Conservation (phyloP, 2,797 vertebrate genomes). For the Epinephelus awoara region DNA sequence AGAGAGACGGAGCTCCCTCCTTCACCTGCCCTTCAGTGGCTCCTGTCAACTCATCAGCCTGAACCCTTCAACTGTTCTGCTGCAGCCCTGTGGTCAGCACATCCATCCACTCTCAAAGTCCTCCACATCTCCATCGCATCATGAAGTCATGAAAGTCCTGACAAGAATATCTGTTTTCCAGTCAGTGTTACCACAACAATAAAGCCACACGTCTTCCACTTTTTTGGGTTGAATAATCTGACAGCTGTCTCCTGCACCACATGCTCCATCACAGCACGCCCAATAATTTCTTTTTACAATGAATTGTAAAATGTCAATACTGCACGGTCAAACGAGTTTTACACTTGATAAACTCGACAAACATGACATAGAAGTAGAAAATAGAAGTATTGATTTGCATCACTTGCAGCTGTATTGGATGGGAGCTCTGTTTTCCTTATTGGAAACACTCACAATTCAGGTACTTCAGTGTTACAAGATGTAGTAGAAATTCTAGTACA, state of each 20-base stretch:
- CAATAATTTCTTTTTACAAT: not conserved
- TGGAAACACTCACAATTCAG: not conserved
- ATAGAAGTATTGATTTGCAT: slow-evolving; percentile 1
- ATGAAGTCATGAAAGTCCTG: no score
- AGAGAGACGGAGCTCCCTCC: slow-evolving; percentile 29
- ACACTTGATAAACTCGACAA: not conserved
- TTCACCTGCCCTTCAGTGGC: slow-evolving; percentile 30
- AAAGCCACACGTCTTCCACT: not conserved
- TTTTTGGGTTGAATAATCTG: not conserved
- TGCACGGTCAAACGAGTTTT: not conserved
- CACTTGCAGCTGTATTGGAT: not conserved
- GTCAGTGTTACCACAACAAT: not conserved
- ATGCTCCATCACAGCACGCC: slow-evolving; percentile 3
- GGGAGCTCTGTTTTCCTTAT: not conserved
- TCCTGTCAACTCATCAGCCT: slow-evolving; percentile 26
- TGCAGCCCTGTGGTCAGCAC: slow-evolving; percentile 8
- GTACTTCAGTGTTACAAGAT: no score
- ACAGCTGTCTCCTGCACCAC: slow-evolving; percentile 12
- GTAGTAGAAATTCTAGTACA: no score
- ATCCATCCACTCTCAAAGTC: not conserved
- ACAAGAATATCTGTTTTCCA: no score
- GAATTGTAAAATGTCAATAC: slow-evolving; percentile 12
- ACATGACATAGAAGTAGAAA: slow-evolving; percentile 3
- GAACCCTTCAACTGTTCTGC: slow-evolving; percentile 1
- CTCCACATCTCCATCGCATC: not conserved